Conservation (phyloP, 2,888 invertebrate genomes). For the Agrochola macilenta region DNA sequence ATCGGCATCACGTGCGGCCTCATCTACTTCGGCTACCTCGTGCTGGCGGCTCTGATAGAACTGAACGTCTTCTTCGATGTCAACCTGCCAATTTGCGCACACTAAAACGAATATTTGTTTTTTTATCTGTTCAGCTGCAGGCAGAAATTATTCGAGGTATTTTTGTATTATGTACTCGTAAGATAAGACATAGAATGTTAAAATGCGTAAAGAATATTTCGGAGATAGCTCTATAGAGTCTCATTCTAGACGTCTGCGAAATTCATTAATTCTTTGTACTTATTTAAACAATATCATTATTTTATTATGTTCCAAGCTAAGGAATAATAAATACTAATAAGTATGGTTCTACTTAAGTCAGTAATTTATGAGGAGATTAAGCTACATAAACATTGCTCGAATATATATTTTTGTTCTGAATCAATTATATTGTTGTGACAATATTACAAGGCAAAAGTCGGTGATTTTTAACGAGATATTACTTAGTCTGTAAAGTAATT, state of each 20-base stretch:
- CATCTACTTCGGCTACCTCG: constrained; percentile 92
- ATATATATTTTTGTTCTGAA: constrained; percentile 24
- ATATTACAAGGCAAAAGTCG: background rate
- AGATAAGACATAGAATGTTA: background rate
- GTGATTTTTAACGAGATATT: background rate
- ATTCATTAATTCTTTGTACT: background rate
- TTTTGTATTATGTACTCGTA: background rate
- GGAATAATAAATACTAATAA: constrained; percentile 6
- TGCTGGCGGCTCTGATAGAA: constrained; percentile 93
- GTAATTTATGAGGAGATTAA: constrained; percentile 14
- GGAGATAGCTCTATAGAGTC: background rate
- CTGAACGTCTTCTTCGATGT: constrained; percentile 94
- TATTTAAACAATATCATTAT: background rate
- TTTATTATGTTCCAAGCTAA: constrained; percentile 2
- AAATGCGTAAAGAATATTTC: background rate
- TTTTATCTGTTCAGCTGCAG: background rate
- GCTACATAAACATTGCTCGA: constrained; percentile 46
- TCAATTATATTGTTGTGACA: constrained; percentile 4
- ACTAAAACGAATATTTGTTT: constrained; percentile 69
- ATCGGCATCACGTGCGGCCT: constrained; percentile 92
- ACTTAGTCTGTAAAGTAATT: background rate
- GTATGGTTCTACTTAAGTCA: constrained; percentile 18
- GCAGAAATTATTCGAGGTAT: background rate
- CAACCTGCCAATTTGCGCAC: constrained; percentile 93
- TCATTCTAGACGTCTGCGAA: background rate